A percentile compares a stretch with the other conserved stretches of the same genome.
phyloP scores from a whole-genome alignment of 2,797 vertebrate genomes.

The Ctenochaetus hawaiiensis region DNA sequence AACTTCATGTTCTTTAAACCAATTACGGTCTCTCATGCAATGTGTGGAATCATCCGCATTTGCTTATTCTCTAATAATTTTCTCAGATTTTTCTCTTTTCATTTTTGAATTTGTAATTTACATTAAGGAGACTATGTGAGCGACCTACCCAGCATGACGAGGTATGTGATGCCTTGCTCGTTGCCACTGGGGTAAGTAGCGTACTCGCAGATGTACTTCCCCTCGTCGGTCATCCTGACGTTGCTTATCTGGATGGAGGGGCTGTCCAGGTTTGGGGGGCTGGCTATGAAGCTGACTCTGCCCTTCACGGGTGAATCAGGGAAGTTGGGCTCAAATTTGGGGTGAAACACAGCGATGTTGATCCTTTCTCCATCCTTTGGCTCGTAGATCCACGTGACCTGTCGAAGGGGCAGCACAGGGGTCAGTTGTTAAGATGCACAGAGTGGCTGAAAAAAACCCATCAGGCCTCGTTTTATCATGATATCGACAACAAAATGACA shows the following conservation, averaged over 20 bases:
- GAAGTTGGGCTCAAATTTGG: slow-evolving; percentile 79
- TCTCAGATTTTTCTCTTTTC: too few relatives aligned
- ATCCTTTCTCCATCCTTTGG: slow-evolving; percentile 30
- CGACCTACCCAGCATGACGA: slow-evolving; percentile 87
- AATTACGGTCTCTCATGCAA: background rate
- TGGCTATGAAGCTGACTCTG: slow-evolving; percentile 76
- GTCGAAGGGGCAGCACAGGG: slow-evolving; percentile 9
- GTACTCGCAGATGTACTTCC: slow-evolving; percentile 90
- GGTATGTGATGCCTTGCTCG: slow-evolving; percentile 84
- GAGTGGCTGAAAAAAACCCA: background rate
- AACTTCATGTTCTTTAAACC: background rate
- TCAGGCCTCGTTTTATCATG: slow-evolving; percentile 48
- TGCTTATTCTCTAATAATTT: background rate
- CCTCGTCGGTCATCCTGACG: slow-evolving; percentile 86
- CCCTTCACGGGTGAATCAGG: slow-evolving; percentile 71
- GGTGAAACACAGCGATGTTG: slow-evolving; percentile 89
- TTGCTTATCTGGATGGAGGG: slow-evolving; percentile 86
- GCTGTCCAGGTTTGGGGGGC: slow-evolving; percentile 62
- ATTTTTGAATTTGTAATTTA: background rate
- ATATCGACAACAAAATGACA: slow-evolving; percentile 31
- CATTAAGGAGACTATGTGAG: background rate
- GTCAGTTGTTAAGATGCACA: slow-evolving; percentile 15
- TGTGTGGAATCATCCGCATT: background rate
- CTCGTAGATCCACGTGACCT: slow-evolving; percentile 91
- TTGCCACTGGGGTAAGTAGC: slow-evolving; percentile 91